Base-by-base conservation (phyloP, 2,113 vertebrate genomes). In the Peromyscus leucopus region DNA sequence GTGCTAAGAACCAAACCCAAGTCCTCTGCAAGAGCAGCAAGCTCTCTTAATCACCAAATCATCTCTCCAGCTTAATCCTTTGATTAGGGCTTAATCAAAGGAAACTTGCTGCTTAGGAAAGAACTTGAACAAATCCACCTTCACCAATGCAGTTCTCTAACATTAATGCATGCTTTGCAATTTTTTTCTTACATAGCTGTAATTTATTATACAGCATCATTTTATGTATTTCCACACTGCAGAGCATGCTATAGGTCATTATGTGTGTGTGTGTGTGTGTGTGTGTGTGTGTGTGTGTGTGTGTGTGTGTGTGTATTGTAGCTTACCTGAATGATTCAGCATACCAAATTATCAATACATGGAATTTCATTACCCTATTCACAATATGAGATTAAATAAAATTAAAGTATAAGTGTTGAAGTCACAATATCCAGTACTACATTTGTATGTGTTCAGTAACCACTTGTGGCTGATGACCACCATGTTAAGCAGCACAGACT, bases 51-150 rank as follows among this genome's bases (percentile, higher is more conserved):
- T 28, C 42, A 86, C 26, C 10, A 33, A 17, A 39, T 10, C 42
- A 51, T 36, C 4, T 48, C 17, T 69, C 28, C 61, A 48, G 19
- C 19, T 88, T 89, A 42, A 42, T 42, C n/a, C 2, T 26, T 42
- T 4, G 69, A 94, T 76, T 96, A 65, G 57, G 12, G 71, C 90
- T 94, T 82, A 89, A 93, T 42, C 69, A 72, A 94, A 92, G 31
- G 24, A 69, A 61, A 69, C 16, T 2, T 65, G 22, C 28, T 57
- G 55, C 17, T 92, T 9, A 76, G 19, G 21, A 7, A 8, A 76
- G 59, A 65, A n/a, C 84, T 84, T 94, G 61, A 76, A 48, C 33
- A 46, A 74, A 90, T 82, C 31, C 31, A 42, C 46, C 74, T 24
- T 21, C 51, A 39, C 19, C 2, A 31, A 57, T 26, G 19, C 31